A percentile compares a stretch with the other conserved stretches of the same genome.
Evolutionary conservation across 2,888 invertebrate genomes (phyloP).

Genomic region (Eulithis prunata): DNA sequence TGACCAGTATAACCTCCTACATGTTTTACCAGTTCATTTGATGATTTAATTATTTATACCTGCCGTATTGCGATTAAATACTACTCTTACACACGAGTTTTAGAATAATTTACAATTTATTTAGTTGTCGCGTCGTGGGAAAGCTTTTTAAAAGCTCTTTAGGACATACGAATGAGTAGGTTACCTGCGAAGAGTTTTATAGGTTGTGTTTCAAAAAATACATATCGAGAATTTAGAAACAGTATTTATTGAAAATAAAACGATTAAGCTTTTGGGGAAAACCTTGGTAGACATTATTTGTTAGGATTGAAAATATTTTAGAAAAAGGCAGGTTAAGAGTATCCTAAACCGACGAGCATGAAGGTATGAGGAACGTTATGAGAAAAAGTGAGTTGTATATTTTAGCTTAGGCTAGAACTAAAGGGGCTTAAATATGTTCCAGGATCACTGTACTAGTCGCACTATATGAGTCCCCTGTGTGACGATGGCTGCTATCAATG

Average conservation of each 20-base stretch:
- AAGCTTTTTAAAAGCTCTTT: conserved; percentile 5
- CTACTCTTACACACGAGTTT: neutral
- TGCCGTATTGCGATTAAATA: neutral
- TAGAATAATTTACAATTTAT: conserved; percentile 22
- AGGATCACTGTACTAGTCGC: conserved; percentile 49
- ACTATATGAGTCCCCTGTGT: conserved; percentile 69
- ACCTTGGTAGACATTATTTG: too few species aligned
- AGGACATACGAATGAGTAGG: neutral
- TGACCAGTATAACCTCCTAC: conserved; percentile 24
- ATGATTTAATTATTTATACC: conserved; percentile 25
- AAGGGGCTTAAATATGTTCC: neutral
- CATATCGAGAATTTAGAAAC: neutral
- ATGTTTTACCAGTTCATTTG: conserved; percentile 28
- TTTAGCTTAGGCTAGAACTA: too few species aligned
- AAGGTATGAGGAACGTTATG: too few species aligned
- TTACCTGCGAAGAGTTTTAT: too few species aligned
- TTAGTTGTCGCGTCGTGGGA: conserved; percentile 9
- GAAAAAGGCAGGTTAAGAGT: too few species aligned
- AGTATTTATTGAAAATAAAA: too few species aligned
- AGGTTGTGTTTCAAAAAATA: too few species aligned
- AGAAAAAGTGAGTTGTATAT: too few species aligned
- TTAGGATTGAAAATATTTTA: too few species aligned
- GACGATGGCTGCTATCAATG: conserved; percentile 78
- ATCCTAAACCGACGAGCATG: too few species aligned
- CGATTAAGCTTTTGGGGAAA: too few species aligned